Conservation (phyloP, 1,140 invertebrate genomes). For the Leptoteleia sp. region DNA sequence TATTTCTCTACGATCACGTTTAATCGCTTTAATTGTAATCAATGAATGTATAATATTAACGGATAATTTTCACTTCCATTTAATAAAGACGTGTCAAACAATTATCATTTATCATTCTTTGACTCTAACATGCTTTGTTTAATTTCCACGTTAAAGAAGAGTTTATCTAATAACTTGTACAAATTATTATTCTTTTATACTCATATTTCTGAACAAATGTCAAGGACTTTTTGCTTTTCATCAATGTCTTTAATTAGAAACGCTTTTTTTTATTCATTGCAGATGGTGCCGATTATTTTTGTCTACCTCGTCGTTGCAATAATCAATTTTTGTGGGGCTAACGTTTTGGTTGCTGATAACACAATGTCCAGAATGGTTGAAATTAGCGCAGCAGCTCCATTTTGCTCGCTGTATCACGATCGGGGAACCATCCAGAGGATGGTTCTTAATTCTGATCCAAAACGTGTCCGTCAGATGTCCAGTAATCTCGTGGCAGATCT, state of each 20-base stretch:
- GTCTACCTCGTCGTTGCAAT: conserved; percentile 27
- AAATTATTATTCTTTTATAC: too few relatives aligned
- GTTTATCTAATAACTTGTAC: too few relatives aligned
- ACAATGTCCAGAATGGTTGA: conserved; percentile 86
- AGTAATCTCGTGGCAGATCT: conserved; percentile 83
- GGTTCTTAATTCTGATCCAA: conserved; percentile 83
- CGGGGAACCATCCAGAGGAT: conserved; percentile 84
- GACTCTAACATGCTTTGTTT: too few relatives aligned
- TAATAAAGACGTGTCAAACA: too few relatives aligned
- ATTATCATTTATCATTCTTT: too few relatives aligned
- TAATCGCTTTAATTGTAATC: not conserved
- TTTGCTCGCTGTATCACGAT: conserved; percentile 83
- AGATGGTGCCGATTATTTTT: conserved; percentile 69
- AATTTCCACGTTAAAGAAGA: too few relatives aligned
- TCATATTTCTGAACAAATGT: too few relatives aligned
- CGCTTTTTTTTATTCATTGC: conserved; percentile 20
- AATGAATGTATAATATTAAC: too few relatives aligned
- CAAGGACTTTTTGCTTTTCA: too few relatives aligned
- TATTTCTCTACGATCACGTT: not conserved
- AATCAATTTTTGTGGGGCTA: conserved; percentile 56
- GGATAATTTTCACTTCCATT: too few relatives aligned
- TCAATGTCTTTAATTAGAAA: too few relatives aligned
- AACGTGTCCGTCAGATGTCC: conserved; percentile 83
- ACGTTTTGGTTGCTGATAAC: conserved; percentile 84
- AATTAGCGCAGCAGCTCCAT: conserved; percentile 82